Evolutionary conservation across 2,797 vertebrate species (phyloP).

Genomic region (Esox masquinongy): DNA sequence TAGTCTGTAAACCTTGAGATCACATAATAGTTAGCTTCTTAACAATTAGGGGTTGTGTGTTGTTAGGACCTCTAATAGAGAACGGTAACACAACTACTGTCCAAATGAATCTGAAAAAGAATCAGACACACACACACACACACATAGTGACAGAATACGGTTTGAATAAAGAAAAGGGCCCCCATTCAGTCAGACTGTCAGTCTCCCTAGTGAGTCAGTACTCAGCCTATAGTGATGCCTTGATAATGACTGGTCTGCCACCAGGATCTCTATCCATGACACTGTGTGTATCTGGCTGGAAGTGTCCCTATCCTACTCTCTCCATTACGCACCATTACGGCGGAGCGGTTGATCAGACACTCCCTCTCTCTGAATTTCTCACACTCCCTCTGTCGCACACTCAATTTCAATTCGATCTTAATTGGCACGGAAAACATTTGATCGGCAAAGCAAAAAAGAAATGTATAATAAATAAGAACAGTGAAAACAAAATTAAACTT

Average conservation of each 20-base stretch:
- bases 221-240: neutral
- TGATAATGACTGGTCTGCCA: neutral
- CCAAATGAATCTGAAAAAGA: neutral
- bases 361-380: no score
- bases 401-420: no score
- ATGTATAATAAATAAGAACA: no score
- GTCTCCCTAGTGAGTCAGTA: neutral
- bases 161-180: neutral
- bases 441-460: no score
- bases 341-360: neutral
- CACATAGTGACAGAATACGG: neutral
- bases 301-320: neutral
- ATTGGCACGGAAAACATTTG: no score
- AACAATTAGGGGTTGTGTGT: neutral
- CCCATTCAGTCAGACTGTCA: neutral
- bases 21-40: neutral
- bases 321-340: neutral
- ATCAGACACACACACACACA: slow-evolving; percentile 1
- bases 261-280: no score
- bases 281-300: neutral
- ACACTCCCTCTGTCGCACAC: no score
- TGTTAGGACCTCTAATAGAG: neutral
- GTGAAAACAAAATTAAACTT: no score
- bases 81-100: neutral
- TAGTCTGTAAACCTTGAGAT: neutral